Evolutionary conservation across 1,140 invertebrate species (phyloP).

Genomic region (Trachymyrmex septentrionalis): DNA sequence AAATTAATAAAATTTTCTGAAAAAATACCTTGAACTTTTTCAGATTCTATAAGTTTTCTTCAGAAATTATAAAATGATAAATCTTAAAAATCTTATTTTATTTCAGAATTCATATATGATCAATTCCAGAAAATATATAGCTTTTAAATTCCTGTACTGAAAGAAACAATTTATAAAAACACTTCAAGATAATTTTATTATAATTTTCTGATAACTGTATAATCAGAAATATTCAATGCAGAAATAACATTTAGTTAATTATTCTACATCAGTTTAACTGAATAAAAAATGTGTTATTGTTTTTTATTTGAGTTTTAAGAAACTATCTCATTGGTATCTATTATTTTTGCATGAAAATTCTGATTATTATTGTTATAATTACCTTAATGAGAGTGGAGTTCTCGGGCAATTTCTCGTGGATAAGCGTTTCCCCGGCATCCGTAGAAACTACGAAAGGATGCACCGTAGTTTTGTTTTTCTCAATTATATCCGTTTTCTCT

Average conservation of each 20-base stretch:
- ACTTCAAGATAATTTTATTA: background rate
- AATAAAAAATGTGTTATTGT: background rate
- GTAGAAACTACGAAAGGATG: conserved; percentile 39
- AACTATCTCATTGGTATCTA: conserved; percentile 10
- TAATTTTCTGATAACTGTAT: background rate
- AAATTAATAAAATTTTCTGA: too few species aligned
- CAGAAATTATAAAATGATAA: too few species aligned
- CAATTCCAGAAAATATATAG: too few species aligned
- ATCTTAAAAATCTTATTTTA: too few species aligned
- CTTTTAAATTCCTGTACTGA: background rate
- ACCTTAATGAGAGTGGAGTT: conserved; percentile 36
- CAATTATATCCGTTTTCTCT: conserved; percentile 55
- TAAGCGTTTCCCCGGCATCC: conserved; percentile 5
- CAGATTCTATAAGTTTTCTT: too few species aligned
- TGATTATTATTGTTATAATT: conserved; percentile 26
- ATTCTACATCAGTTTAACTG: too few species aligned
- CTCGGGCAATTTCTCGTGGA: conserved; percentile 39
- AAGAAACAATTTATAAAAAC: background rate
- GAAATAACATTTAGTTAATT: background rate
- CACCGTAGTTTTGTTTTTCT: conserved; percentile 56
- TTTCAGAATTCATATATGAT: too few species aligned
- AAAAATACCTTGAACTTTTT: too few species aligned
- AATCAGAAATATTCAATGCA: background rate
- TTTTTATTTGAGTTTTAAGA: background rate
- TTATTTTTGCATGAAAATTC: conserved; percentile 7